These are phyloP conservation scores for Anisognathus igniventris DNA, from an alignment of 2,797 vertebrate genomes.

Conservation along the genomic window DNA sequence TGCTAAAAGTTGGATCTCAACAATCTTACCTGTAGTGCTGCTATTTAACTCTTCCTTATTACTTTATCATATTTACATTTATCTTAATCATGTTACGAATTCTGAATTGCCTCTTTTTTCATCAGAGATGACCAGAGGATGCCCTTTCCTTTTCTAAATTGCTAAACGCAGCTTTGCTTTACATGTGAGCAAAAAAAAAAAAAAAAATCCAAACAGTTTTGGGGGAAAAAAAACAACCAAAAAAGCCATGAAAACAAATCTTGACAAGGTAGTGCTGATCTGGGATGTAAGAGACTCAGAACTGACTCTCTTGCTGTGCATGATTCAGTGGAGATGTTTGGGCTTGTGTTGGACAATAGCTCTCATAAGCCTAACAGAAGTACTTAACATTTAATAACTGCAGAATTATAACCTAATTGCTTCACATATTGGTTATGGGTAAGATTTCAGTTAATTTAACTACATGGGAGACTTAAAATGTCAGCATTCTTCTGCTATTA, in stretches of 20 bases:
- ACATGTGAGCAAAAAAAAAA: neutral
- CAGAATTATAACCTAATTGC: neutral
- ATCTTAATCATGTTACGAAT: neutral
- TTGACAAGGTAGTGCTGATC: neutral
- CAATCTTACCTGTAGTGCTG: neutral
- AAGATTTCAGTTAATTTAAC: neutral
- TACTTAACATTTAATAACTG: neutral
- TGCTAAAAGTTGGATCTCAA: neutral
- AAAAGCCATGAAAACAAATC: fast-evolving
- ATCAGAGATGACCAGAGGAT: neutral
- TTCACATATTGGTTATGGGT: neutral
- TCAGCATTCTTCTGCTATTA: neutral
- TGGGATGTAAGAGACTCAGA: neutral
- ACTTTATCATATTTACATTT: neutral
- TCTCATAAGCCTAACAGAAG: neutral
- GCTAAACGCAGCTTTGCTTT: neutral
- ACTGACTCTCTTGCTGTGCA: neutral
- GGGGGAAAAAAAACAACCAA: neutral
- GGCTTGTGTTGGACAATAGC: neutral
- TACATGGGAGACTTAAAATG: neutral
- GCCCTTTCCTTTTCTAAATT: neutral
- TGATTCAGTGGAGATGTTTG: neutral
- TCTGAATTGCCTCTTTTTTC: neutral
- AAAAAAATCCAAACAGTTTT: fast-evolving
- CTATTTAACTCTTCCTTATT: neutral